A percentile compares a stretch with the other conserved stretches of the same genome.
Evolutionary conservation across 1,140 invertebrate species (phyloP).

Genomic region (Helicoverpa armigera): DNA sequence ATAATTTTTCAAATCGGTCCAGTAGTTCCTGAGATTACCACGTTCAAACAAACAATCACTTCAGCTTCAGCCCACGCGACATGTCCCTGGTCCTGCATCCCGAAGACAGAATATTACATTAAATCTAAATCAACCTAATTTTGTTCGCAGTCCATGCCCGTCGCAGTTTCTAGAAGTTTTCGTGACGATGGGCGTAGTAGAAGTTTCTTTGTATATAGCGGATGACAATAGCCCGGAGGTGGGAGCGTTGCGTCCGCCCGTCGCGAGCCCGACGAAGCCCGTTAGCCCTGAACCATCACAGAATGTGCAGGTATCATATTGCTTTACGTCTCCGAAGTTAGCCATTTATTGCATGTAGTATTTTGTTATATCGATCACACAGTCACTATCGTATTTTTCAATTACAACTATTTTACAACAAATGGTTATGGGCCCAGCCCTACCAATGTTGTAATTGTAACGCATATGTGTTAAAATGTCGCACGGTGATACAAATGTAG

Average conservation of each 20-base stretch:
- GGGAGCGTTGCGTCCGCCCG: slow-evolving; percentile 57
- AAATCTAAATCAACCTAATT: neutral
- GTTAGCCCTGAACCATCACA: slow-evolving; percentile 8
- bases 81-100: too few relatives aligned
- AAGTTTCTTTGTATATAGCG: slow-evolving; percentile 66
- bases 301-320: neutral
- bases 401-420: too few relatives aligned
- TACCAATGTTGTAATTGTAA: too few relatives aligned
- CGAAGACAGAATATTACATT: too few relatives aligned
- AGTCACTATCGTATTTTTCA: too few relatives aligned
- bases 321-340: neutral
- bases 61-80: too few relatives aligned
- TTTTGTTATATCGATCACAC: too few relatives aligned
- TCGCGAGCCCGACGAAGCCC: slow-evolving; percentile 1
- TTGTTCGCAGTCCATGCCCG: slow-evolving; percentile 57
- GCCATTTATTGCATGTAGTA: too few relatives aligned
- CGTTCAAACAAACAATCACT: neutral
- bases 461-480: too few relatives aligned
- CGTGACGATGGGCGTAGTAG: slow-evolving; percentile 74
- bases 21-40: slow-evolving; percentile 38
- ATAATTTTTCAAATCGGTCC: slow-evolving; percentile 36
- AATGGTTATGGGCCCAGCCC: too few relatives aligned
- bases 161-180: slow-evolving; percentile 74
- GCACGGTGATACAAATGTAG: too few relatives aligned
- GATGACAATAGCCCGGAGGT: slow-evolving; percentile 63